A percentile compares a stretch with the other conserved stretches of the same genome.
Evolutionary conservation across 2,797 vertebrate genomes (phyloP).

Genomic region (Novumbra hubbsi): DNA sequence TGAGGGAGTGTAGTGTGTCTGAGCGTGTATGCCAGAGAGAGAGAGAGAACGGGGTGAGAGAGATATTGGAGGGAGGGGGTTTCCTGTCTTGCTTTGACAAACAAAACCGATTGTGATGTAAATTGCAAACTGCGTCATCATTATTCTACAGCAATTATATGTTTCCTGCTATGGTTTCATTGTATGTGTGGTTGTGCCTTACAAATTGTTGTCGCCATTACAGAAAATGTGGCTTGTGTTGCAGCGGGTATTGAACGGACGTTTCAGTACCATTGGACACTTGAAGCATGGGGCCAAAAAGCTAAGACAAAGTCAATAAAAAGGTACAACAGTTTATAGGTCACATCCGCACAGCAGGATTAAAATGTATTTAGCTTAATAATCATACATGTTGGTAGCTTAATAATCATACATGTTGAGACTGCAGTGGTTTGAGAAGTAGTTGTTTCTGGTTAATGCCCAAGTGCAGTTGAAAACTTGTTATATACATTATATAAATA

Average conservation of each 20-base stretch:
- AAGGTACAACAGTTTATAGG: conserved; percentile 7
- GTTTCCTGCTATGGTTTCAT: background rate
- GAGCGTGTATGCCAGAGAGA: conserved; percentile 11
- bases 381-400: conserved; percentile 21
- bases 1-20: conserved; percentile 27
- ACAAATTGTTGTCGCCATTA: background rate
- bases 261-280: conserved; percentile 61
- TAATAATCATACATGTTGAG: conserved; percentile 22
- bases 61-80: conserved; percentile 18
- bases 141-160: background rate
- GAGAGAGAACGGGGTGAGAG: conserved; percentile 27
- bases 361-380: conserved; percentile 30
- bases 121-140: background rate
- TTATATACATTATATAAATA: no score
- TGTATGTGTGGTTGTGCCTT: background rate
- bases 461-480: no score
- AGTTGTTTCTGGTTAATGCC: conserved; percentile 14
- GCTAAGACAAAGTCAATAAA: conserved; percentile 16
- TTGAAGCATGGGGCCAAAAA: background rate
- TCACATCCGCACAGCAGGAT: conserved; percentile 13
- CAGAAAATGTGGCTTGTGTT: background rate
- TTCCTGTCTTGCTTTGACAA: background rate
- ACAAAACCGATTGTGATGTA: background rate
- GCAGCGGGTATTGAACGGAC: background rate
- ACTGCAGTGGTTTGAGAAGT: conserved; percentile 14